Evolutionary conservation across 2,113 vertebrate genomes (phyloP).

Genomic region (Probosciger aterrimus): DNA sequence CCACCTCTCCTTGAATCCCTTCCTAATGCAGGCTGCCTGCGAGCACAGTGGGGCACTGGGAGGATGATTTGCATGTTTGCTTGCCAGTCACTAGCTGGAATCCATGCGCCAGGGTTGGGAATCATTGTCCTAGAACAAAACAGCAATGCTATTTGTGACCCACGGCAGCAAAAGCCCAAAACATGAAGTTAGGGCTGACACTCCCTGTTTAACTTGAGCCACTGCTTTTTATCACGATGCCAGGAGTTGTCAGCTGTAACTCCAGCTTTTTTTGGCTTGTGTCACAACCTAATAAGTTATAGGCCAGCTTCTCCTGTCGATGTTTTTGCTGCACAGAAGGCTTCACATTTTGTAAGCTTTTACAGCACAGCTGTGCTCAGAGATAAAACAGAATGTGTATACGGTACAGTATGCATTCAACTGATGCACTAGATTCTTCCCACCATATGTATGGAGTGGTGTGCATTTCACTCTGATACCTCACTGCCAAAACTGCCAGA

Average conservation of each 20-base stretch:
- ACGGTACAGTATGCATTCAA: slow-evolving; percentile 76
- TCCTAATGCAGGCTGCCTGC: background rate
- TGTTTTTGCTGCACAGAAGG: slow-evolving; percentile 78
- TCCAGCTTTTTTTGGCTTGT: slow-evolving; percentile 66
- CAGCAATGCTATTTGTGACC: background rate
- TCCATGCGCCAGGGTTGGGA: background rate
- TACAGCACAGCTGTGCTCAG: slow-evolving; percentile 78
- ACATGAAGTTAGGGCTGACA: background rate
- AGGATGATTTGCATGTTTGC: background rate
- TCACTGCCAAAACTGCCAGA: slow-evolving; percentile 75
- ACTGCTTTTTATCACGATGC: slow-evolving; percentile 6
- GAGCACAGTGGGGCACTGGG: background rate
- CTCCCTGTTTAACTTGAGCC: slow-evolving; percentile 11
- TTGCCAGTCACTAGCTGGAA: background rate
- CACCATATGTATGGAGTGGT: slow-evolving; percentile 76
- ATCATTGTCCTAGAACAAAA: background rate
- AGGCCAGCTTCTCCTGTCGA: slow-evolving; percentile 73
- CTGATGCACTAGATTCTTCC: slow-evolving; percentile 73
- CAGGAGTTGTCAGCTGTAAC: slow-evolving; percentile 63
- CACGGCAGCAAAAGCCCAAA: background rate
- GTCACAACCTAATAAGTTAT: slow-evolving; percentile 73
- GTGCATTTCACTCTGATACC: slow-evolving; percentile 72
- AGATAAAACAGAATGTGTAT: slow-evolving; percentile 82
- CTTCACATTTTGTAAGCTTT: slow-evolving; percentile 80
- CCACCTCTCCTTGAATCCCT: background rate